Conservation (phyloP, 2,113 vertebrate species). For the Nettapus auritus region DNA sequence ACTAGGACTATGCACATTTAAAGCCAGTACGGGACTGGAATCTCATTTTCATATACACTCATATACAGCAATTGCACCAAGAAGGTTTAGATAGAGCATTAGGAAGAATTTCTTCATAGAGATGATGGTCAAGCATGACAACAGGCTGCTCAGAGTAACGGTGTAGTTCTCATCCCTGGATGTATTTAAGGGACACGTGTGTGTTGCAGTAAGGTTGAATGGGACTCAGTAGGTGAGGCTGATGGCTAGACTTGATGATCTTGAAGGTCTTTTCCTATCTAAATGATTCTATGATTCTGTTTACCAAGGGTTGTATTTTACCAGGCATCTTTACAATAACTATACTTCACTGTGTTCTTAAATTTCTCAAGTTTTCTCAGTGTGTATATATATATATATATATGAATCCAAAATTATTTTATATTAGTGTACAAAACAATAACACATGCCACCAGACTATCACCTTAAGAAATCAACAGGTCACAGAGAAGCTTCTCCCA, state of each 20-base stretch:
- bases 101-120: not conserved
- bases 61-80: not conserved
- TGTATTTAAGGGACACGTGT: not conserved
- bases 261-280: not conserved
- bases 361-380: not conserved
- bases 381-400: not conserved
- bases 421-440: not conserved
- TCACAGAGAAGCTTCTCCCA: not conserved
- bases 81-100: not conserved
- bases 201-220: not conserved
- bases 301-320: not conserved
- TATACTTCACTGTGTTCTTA: not conserved
- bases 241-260: not conserved
- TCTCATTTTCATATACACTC: not conserved
- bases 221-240: not conserved
- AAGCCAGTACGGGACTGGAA: not conserved
- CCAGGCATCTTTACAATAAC: not conserved
- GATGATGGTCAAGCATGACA: not conserved
- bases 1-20: not conserved
- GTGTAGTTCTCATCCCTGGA: not conserved
- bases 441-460: not conserved
- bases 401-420: not conserved
- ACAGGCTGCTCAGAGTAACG: not conserved
- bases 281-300: not conserved
- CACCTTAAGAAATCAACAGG: not conserved